Conservation (phyloP, 2,797 vertebrate genomes). For the Tokudaia muenninki region DNA sequence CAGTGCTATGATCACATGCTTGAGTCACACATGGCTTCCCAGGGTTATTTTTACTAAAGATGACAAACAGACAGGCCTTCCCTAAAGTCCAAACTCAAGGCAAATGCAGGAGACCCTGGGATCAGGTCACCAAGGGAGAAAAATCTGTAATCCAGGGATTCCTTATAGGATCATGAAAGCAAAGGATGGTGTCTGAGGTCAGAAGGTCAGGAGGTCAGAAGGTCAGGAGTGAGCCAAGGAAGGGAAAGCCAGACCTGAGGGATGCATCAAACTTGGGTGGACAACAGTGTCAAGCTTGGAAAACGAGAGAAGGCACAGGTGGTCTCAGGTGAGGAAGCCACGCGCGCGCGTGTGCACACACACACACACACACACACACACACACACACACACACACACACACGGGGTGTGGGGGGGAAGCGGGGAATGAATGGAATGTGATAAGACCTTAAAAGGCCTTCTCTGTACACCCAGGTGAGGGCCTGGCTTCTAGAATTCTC, state of each 20-base stretch:
- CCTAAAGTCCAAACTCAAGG: background rate
- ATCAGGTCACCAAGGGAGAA: background rate
- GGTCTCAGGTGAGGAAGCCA: background rate
- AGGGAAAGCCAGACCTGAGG: background rate
- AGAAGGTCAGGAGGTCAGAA: too few species aligned
- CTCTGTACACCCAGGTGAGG: background rate
- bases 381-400: background rate
- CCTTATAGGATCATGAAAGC: background rate
- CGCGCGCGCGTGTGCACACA: background rate
- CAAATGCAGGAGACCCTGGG: background rate
- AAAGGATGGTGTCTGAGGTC: background rate
- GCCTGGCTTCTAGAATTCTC: background rate
- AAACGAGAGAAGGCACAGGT: background rate
- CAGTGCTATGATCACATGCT: background rate
- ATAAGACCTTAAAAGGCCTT: background rate
- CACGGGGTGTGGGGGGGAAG: background rate
- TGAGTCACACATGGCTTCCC: background rate
- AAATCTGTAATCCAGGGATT: background rate
- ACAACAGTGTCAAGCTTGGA: rapidly evolving
- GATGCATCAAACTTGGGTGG: rapidly evolving
- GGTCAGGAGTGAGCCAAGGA: background rate
- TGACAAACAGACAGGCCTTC: background rate
- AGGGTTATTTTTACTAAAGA: background rate
- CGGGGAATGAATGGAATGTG: background rate
- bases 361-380: background rate